Percentiles rank a stretch among this genome's conserved stretches.
Evolutionary conservation across 2,888 invertebrate genomes (phyloP).

Genomic region (Abrostola tripartita): DNA sequence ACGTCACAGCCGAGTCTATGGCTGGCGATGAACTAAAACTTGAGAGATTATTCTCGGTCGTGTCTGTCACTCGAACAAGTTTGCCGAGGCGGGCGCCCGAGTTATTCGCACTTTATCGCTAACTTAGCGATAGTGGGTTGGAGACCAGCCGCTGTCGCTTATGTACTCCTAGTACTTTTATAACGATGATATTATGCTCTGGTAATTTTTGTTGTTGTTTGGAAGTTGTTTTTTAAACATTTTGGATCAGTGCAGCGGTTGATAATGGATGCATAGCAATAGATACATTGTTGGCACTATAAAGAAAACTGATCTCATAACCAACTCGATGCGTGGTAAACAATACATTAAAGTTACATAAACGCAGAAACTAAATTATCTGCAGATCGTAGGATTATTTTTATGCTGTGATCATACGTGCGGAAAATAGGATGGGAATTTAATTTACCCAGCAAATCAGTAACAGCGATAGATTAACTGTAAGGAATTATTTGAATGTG

Average conservation of each 20-base stretch:
- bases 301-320: not conserved
- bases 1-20: conserved; percentile 51
- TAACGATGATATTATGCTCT: conserved; percentile 30
- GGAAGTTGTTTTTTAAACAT: not conserved
- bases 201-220: conserved; percentile 10
- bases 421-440: too few species aligned
- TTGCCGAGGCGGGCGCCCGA: conserved; percentile 52
- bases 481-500: too few species aligned
- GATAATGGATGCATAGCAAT: too few species aligned
- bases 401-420: too few species aligned
- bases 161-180: conserved; percentile 58
- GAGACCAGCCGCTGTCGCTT: conserved; percentile 55
- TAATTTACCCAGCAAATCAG: too few species aligned
- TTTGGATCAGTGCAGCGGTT: not conserved
- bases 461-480: too few species aligned
- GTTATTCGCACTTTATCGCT: conserved; percentile 67
- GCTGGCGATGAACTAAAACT: conserved; percentile 60
- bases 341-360: too few species aligned
- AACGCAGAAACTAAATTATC: too few species aligned
- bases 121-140: conserved; percentile 59
- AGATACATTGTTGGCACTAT: too few species aligned
- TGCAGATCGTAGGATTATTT: too few species aligned
- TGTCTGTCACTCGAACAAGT: conserved; percentile 61
- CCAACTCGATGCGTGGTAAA: too few species aligned
- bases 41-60: conserved; percentile 64